phyloP scores from a whole-genome alignment of 2,113 vertebrate species.

The Trematomus loennbergii region DNA sequence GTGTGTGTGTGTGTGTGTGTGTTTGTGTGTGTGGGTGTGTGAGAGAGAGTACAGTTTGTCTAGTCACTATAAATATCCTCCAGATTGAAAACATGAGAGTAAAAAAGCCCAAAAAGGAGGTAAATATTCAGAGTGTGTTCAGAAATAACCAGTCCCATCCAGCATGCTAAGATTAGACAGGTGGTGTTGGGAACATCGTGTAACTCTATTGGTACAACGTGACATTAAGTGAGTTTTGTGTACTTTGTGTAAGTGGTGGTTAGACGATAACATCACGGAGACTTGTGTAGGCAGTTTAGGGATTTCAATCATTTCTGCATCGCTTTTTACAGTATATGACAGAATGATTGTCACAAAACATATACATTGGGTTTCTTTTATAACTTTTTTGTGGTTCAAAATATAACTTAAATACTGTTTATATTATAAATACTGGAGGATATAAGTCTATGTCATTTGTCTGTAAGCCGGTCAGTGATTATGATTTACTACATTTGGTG shows the following conservation, averaged over 20 bases:
- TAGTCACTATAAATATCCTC: conserved; percentile 63
- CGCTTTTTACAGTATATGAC: background rate
- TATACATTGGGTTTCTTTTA: background rate
- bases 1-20: conserved; percentile 31
- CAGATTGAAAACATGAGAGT: conserved; percentile 51
- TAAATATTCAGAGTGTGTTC: conserved; percentile 53
- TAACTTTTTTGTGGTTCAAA: background rate
- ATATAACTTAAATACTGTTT: no score
- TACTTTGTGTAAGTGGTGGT: background rate
- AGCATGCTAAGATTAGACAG: conserved; percentile 49
- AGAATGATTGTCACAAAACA: background rate
- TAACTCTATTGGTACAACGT: conserved; percentile 8
- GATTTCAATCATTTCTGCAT: conserved; percentile 3
- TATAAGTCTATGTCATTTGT: no score
- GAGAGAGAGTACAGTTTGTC: conserved; percentile 56
- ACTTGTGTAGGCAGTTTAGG: background rate
- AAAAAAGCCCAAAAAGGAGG: conserved; percentile 65
- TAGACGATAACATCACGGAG: background rate
- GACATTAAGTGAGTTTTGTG: conserved; percentile 17
- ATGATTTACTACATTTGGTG: background rate
- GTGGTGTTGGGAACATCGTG: conserved; percentile 28
- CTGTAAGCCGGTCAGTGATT: background rate
- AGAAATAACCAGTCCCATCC: conserved; percentile 51
- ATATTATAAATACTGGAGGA: background rate
- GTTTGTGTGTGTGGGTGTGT: conserved; percentile 46